These are phyloP conservation scores for Neuroscelio doddi DNA, from an alignment of 2,888 invertebrate species.

Conservation along the genomic window DNA sequence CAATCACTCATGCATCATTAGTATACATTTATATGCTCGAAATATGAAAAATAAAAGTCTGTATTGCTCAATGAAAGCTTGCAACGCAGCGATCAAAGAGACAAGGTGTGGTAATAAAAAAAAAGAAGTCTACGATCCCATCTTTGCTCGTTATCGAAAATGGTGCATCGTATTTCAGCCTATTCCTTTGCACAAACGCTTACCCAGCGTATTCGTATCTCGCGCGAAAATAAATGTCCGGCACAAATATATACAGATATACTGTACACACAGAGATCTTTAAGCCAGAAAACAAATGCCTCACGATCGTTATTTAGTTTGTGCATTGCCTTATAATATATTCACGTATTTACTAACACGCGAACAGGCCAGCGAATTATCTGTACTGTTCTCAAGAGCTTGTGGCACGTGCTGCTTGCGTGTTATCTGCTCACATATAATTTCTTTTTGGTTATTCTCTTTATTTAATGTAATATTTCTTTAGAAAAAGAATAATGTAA, in stretches of 20 bases:
- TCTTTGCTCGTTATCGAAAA: background rate
- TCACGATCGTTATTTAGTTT: constrained; percentile 3
- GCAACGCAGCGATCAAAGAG: constrained; percentile 1
- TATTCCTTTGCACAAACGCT: background rate
- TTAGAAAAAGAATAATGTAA: too few species aligned
- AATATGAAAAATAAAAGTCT: too few species aligned
- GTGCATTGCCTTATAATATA: too few species aligned
- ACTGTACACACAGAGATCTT: background rate
- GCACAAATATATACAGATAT: too few species aligned
- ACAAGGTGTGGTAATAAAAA: background rate
- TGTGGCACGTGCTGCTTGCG: constrained; percentile 38
- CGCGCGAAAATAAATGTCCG: background rate
- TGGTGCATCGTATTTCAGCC: constrained; percentile 3
- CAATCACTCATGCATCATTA: too few species aligned
- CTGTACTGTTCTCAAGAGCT: constrained; percentile 33
- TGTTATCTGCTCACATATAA: too few species aligned
- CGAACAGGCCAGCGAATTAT: constrained; percentile 36
- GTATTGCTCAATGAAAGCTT: too few species aligned
- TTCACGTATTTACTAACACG: background rate
- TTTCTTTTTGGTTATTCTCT: too few species aligned
- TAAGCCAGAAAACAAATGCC: background rate
- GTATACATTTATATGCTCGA: too few species aligned
- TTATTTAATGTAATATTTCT: too few species aligned
- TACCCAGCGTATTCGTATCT: background rate
- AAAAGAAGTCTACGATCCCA: too few species aligned